phyloP scores from a whole-genome alignment of 1,140 invertebrate species.

The Drosophila elegans region DNA sequence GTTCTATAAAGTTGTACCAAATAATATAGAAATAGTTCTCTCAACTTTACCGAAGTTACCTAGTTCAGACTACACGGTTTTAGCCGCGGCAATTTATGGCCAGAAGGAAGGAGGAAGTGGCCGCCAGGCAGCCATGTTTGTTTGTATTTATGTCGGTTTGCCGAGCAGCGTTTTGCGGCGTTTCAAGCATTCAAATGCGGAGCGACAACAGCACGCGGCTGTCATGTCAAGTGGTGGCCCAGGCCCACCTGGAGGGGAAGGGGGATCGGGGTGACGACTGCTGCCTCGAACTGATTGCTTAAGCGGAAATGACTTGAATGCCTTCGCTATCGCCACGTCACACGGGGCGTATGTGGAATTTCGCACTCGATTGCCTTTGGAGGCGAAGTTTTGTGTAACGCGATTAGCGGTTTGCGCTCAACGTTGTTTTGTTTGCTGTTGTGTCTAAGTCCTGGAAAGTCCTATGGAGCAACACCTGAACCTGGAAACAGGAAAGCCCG shows the following conservation, averaged over 20 bases:
- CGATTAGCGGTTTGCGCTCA: constrained; percentile 75
- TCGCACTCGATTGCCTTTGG: constrained; percentile 73
- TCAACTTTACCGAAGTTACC: background rate
- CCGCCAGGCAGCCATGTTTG: constrained; percentile 74
- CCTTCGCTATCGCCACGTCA: constrained; percentile 59
- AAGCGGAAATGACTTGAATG: constrained; percentile 83
- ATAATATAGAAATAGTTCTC: background rate
- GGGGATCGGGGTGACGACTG: constrained; percentile 35
- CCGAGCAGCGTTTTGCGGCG: constrained; percentile 77
- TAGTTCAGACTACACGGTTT: constrained; percentile 2
- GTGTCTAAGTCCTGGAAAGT: constrained; percentile 55
- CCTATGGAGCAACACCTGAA: constrained; percentile 14
- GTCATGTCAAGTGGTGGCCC: constrained; percentile 62
- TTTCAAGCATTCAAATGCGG: constrained; percentile 74
- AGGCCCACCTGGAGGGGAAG: constrained; percentile 27
- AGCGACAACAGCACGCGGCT: constrained; percentile 58
- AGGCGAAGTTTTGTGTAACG: constrained; percentile 75
- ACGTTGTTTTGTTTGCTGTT: constrained; percentile 60
- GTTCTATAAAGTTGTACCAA: too few species aligned
- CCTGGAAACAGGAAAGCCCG: background rate
- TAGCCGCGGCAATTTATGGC: constrained; percentile 11
- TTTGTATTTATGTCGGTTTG: constrained; percentile 79
- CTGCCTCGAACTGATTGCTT: constrained; percentile 70
- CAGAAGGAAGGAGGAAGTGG: constrained; percentile 33
- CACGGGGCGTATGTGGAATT: constrained; percentile 77